These are phyloP conservation scores for Triplophysa tibetana DNA, from an alignment of 2,113 vertebrate genomes.

Conservation along the genomic window DNA sequence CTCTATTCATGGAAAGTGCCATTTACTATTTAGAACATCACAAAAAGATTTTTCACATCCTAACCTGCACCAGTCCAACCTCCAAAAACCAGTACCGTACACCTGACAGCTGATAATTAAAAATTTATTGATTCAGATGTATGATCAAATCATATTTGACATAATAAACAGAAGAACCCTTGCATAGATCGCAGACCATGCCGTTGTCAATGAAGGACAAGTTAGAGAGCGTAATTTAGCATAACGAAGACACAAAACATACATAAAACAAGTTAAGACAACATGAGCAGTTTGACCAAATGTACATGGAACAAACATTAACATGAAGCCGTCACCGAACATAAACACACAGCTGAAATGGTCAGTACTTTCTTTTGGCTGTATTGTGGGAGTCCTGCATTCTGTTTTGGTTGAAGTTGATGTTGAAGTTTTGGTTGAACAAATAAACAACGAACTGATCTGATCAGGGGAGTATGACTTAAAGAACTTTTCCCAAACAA, in stretches of 20 bases:
- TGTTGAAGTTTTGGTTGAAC: too few species aligned
- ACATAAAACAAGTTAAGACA: slow-evolving; percentile 56
- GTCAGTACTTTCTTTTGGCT: neutral
- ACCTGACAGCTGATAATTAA: slow-evolving; percentile 84
- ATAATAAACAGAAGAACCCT: slow-evolving; percentile 80
- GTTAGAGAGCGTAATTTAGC: slow-evolving; percentile 69
- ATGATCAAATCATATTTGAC: slow-evolving; percentile 87
- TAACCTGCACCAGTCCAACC: neutral
- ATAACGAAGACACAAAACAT: slow-evolving; percentile 59
- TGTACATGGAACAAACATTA: slow-evolving; percentile 58
- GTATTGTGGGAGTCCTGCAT: slow-evolving; percentile 13
- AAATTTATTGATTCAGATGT: slow-evolving; percentile 94
- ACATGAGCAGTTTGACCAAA: slow-evolving; percentile 61
- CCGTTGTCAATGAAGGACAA: slow-evolving; percentile 81
- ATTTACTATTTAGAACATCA: too few species aligned
- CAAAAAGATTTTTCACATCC: neutral
- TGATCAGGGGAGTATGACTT: slow-evolving; percentile 36
- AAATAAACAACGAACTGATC: neutral
- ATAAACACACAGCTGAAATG: slow-evolving; percentile 10
- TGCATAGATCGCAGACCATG: slow-evolving; percentile 97
- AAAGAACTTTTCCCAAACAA: slow-evolving; percentile 47
- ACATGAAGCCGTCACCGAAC: slow-evolving; percentile 29
- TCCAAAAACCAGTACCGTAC: slow-evolving; percentile 32
- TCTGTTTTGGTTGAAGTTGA: neutral
- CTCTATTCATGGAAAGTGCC: too few species aligned